Evolutionary conservation across 2,113 vertebrate genomes (phyloP), one percentile per base, ranked within the genome.

Genomic region (Oenanthe oenanthe): DNA sequence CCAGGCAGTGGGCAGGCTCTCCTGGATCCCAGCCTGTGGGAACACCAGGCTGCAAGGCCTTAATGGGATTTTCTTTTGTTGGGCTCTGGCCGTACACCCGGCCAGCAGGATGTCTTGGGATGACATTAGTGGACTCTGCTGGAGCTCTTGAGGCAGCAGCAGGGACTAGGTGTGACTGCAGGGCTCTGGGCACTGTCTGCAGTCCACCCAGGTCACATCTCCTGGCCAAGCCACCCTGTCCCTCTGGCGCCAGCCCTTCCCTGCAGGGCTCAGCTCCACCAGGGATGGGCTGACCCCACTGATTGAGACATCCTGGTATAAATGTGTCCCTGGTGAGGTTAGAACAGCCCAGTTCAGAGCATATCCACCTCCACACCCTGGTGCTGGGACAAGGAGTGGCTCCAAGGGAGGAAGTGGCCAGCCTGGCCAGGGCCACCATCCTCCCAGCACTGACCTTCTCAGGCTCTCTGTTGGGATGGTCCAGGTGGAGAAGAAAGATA

Each of bases 401-500:
- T 91, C n/a, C 50, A 5, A 1, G 54, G 50, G 65, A 92, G 68
- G 89, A 92, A 85, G 56, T 34, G 9, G 7, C 36, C 60, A 74
- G 65, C 32, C 85, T 38, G 57, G 77, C 47, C 36, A 21, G 16
- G 36, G 48, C 31, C 36, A 62, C 24, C 56, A 54, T 51, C 53
- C 42, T 51, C 72, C 65, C 54, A 34, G 57, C n/a, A 47, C 93
- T 94, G 95, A 99, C 99, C 98, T 97, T 98, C 60, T 94, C 97
- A 2, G 97, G 90, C 34, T 97, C 97, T 68, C 95, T 98, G 21
- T 91, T 97, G 82, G 98, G 77, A 86, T 96, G 95, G 91, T 98
- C 98, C 8, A 98, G 94, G 22, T 97, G 95, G 62, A 99, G 95
- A 95, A 99, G 97, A 97, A 98, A 98, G 88, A 99, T 92, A 88